Evolutionary conservation across 2,113 vertebrate species (phyloP), one percentile per base, ranked within the genome.

Genomic region (Tachysurus vachellii): DNA sequence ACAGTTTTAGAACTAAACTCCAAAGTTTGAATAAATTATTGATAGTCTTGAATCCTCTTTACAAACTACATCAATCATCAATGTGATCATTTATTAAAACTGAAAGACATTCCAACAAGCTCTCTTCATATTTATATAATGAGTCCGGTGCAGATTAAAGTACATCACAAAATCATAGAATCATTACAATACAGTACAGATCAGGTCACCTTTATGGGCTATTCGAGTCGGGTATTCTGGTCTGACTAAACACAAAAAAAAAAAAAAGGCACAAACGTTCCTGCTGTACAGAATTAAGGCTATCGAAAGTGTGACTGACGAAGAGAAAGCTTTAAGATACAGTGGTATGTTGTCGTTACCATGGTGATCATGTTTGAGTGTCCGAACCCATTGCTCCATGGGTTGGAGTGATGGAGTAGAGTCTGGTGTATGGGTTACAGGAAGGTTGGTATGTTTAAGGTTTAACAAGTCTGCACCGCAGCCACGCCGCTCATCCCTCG

Each of bases 261-360:
- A 64, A n/a, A 66, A 82, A 88, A 91, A 91, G 90, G 90, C 89
- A 91, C 88, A 50, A 57, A 62, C n/a, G n/a, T 87, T 89, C 88
- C 82, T 85, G 86, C 81, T 85, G 81, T 62, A 86, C 61, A 71
- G 82, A 85, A 61, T 86, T 90, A 61, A 88, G 89, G 88, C 84
- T 89, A 86, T 80, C 62, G 75, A 89, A 62, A 87, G 86, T 87
- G 84, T 19, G 8, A 80, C 13, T 80, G 83, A 71, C 28, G 47
- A 62, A 75, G 68, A 81, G 76, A 84, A 89, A 88, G 75, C 59
- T 70, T 80, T 80, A 80, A 76, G 12, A 16, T 85, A 88, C 81
- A 84, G 82, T 59, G 88, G 79, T 80, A 87, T 75, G 75, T 70
- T 85, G 76, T 84, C 36, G 21, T 82, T 77, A 76, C 23, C 70